phyloP scores from a whole-genome alignment of 2,888 invertebrate genomes.

The Acronicta psi region DNA sequence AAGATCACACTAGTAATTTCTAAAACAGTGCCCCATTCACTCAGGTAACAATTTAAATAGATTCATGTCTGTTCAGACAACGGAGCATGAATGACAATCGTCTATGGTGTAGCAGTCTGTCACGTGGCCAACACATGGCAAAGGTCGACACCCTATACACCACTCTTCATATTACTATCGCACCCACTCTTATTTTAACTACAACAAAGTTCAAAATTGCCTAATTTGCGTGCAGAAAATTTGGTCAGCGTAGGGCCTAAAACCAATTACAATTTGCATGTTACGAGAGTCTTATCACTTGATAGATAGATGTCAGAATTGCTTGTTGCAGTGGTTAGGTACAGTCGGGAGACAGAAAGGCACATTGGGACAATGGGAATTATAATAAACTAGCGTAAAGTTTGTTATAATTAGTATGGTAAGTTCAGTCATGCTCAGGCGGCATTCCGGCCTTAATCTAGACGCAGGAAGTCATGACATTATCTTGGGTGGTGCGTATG shows the following conservation, averaged over 20 bases:
- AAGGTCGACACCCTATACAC: constrained; percentile 71
- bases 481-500: constrained; percentile 25
- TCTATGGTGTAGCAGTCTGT: constrained; percentile 42
- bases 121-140: constrained; percentile 70
- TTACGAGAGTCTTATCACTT: constrained; percentile 3
- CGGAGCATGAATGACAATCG: constrained; percentile 63
- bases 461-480: constrained; percentile 14
- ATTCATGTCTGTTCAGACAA: constrained; percentile 52
- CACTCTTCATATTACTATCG: constrained; percentile 39
- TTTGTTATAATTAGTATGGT: constrained; percentile 55
- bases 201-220: constrained; percentile 15
- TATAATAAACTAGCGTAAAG: constrained; percentile 60
- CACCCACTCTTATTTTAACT: background rate
- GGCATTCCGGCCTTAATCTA: constrained; percentile 42
- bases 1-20: constrained; percentile 26
- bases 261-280: constrained; percentile 8
- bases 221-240: background rate
- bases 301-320: constrained; percentile 1
- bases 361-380: constrained; percentile 63
- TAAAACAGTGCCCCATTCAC: constrained; percentile 41
- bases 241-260: constrained; percentile 6
- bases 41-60: constrained; percentile 46
- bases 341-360: constrained; percentile 43
- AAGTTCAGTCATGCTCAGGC: constrained; percentile 29
- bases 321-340: background rate